Conservation (phyloP, 2,113 vertebrate genomes). For the Petrocephalus microphthalmus region DNA sequence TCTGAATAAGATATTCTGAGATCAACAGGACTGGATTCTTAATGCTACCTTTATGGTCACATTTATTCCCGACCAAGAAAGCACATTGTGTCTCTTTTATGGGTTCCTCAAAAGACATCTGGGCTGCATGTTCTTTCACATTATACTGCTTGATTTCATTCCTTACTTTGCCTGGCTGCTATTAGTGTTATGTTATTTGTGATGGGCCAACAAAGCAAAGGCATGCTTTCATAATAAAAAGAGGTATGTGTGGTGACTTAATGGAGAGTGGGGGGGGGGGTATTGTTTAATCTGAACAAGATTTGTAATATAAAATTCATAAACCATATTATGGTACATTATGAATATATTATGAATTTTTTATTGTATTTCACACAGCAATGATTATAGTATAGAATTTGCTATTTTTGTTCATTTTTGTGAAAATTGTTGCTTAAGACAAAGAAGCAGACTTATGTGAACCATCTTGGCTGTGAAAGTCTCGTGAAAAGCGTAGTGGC, state of each 20-base stretch:
- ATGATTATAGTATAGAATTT: neutral
- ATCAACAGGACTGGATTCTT: constrained; percentile 70
- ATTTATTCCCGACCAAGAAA: constrained; percentile 66
- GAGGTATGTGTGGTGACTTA: constrained; percentile 80
- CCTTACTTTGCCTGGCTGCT: constrained; percentile 93
- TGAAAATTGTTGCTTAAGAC: too few relatives aligned
- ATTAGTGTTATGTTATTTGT: constrained; percentile 91
- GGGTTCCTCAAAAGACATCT: constrained; percentile 73
- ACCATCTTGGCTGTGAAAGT: too few relatives aligned
- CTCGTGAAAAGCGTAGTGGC: too few relatives aligned
- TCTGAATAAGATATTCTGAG: constrained; percentile 78
- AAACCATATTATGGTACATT: neutral
- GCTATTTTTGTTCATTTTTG: too few relatives aligned
- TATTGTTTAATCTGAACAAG: constrained; percentile 59
- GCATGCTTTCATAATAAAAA: constrained; percentile 89
- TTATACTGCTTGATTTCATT: constrained; percentile 96
- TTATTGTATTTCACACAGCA: neutral
- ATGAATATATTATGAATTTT: neutral
- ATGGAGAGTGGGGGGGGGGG: constrained; percentile 52
- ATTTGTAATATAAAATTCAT: neutral
- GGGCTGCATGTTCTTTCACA: constrained; percentile 97
- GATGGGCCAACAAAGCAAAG: constrained; percentile 97
- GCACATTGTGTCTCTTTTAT: constrained; percentile 24
- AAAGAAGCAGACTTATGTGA: too few relatives aligned
- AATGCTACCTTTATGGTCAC: constrained; percentile 81